Conservation (phyloP, 2,888 invertebrate species). For the Eurois occulta region DNA sequence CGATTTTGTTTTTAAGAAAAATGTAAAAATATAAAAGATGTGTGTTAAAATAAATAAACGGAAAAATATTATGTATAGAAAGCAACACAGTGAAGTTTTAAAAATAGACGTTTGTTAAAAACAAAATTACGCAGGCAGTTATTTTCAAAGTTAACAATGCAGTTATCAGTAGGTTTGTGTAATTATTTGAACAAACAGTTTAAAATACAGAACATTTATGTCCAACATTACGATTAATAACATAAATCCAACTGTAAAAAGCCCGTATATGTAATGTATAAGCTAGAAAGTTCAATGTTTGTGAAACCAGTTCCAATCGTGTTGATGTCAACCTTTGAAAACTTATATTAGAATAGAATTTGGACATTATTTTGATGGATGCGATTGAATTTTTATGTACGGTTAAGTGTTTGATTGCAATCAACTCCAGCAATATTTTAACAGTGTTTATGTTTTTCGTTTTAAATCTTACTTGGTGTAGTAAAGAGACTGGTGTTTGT, state of each 20-base stretch:
- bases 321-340: conserved; percentile 14
- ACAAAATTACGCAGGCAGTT: neutral
- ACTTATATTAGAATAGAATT: neutral
- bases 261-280: neutral
- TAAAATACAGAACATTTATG: neutral
- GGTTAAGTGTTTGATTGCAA: neutral
- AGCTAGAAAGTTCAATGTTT: conserved; percentile 45
- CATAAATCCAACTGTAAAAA: conserved; percentile 18
- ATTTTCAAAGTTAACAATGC: conserved; percentile 7
- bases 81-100: conserved; percentile 3
- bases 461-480: neutral
- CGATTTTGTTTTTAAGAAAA: too few species aligned
- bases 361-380: neutral
- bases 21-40: too few species aligned
- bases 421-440: neutral
- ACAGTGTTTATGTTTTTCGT: neutral
- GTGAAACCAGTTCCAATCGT: conserved; percentile 36
- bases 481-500: neutral
- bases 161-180: neutral
- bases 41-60: too few species aligned
- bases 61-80: too few species aligned
- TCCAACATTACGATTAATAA: neutral
- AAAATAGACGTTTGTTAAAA: neutral
- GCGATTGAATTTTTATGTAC: neutral
- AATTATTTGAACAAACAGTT: neutral